Evolutionary conservation across 1,140 invertebrate species (phyloP), one percentile per base, ranked within the genome.

Genomic region (Drosophila hydei): DNA sequence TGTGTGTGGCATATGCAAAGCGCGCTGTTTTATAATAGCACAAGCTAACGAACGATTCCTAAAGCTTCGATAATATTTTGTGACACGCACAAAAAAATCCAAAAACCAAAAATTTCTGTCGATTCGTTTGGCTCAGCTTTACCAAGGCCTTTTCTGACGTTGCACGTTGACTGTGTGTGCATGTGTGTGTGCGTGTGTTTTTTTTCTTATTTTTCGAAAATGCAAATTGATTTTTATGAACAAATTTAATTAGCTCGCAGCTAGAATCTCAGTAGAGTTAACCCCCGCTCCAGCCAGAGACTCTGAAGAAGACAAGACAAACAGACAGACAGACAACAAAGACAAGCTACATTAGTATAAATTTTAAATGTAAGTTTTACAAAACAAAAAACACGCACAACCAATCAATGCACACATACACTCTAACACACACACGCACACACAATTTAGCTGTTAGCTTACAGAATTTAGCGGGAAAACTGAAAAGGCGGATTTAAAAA

Each of bases 191-290:
- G 5, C 16, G 36, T 38, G 12, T 38, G 36, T 42, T 42, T 25
- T n/a, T 4, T 7, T 14, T 48, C 21, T 48, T 48, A 11, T 51
- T 79, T 80, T 75, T 27, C 50, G 30, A 89, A 89, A 89, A 89
- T 89, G 85, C 85, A 89, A 89, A 89, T 89, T 89, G 79, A 89
- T 78, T 88, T 88, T 83, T 69, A 89, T 80, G 85, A 89, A 89
- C 85, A 89, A 89, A 89, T 89, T 89, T 89, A 89, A 89, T 89
- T 89, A 89, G 85, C 85, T 89, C 85, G 85, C 74, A 89, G 85
- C 85, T 85, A 89, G 85, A 89, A 85, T 83, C 69, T 81, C 75
- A 11, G 30, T 33, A 3, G 30, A 33, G 30, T 11, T 33, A 33
- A 6, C 18, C 77, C 87, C 74, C 64, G 69, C 30, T 40, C 8